Conservation (phyloP, 2,797 vertebrate species). For the Chaetodon trifasciatus region DNA sequence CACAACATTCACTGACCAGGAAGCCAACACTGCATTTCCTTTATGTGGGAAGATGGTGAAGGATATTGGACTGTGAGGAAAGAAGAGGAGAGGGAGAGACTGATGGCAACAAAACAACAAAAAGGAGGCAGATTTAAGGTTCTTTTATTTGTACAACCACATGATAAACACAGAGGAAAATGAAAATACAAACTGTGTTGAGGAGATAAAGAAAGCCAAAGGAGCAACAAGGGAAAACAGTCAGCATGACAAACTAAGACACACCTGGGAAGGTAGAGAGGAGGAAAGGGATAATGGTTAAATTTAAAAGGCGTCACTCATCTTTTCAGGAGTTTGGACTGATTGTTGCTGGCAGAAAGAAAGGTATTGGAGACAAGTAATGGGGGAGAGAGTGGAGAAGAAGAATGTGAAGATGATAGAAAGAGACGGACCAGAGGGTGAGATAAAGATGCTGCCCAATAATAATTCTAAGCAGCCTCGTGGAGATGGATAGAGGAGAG, state of each 20-base stretch:
- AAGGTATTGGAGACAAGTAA: slow-evolving; percentile 20
- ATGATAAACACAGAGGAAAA: slow-evolving; percentile 7
- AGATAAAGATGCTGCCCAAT: slow-evolving; percentile 32
- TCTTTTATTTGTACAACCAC: slow-evolving; percentile 13
- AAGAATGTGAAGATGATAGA: slow-evolving; percentile 30
- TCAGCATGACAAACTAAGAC: slow-evolving; percentile 42
- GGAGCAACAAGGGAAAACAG: slow-evolving; percentile 5
- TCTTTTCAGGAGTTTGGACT: slow-evolving; percentile 16
- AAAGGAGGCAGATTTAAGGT: neutral
- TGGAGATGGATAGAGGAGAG: slow-evolving; percentile 1
- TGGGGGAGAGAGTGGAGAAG: slow-evolving; percentile 5
- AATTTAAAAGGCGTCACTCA: slow-evolving; percentile 41
- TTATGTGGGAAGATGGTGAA: slow-evolving; percentile 1
- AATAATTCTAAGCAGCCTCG: slow-evolving; percentile 18
- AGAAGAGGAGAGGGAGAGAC: neutral
- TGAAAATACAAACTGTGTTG: slow-evolving; percentile 30
- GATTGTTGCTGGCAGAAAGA: slow-evolving; percentile 45
- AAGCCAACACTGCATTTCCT: neutral
- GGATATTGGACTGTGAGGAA: slow-evolving; percentile 16
- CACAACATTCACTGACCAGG: neutral
- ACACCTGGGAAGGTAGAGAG: slow-evolving; percentile 15
- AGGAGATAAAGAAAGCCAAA: slow-evolving; percentile 32
- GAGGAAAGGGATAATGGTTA: slow-evolving; percentile 9
- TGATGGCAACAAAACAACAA: slow-evolving; percentile 26
- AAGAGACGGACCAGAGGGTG: slow-evolving; percentile 25